Evolutionary conservation across 2,797 vertebrate species (phyloP), one percentile per base, ranked within the genome.

Genomic region (Chelonia mydas): DNA sequence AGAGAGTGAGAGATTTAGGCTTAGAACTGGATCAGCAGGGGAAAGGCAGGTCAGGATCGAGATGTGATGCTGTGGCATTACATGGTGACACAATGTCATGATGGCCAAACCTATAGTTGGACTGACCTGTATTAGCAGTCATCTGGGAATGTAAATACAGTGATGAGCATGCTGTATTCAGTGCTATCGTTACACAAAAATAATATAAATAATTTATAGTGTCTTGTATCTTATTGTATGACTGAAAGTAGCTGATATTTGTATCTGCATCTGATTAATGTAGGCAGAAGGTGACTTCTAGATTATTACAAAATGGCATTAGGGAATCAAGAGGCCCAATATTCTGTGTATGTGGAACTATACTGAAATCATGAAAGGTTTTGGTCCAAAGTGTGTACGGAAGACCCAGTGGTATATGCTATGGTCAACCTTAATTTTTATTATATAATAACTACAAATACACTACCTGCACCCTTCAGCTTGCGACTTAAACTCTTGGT

Each of bases 31-130:
- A 84, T 37, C 74, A 90, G 84, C 45, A 76, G 85, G 89, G 74
- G 90, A 33, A 94, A 94, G 83, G 84, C 57, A 83, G 86, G 83
- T 94, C 54, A 91, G 49, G 51, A 45, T 55, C 82, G 86, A 57
- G 51, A 55, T 89, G 83, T 57, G 0, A 0, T 89, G 9, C 15
- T 89, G 45, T 87, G 86, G 51, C 50, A 41, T 54, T 90, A 72
- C 33, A 1, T 82, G 76, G 37, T 88, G 37, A 82, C 33, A 28
- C 72, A 59, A 25, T 17, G n/a, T 79, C 79, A 16, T 16, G 11
- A 16, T 31, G 79, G 53, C 31, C 19, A 72, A 72, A 41, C 9
- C n/a, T 21, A 6, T 79, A 61, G 65, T 77, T 13, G 23, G 45
- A 11, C 79, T 90, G 81, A 90, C 53, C 55, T 6, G 17, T 2